phyloP scores from a whole-genome alignment of 2,888 invertebrate species.

The Rhamphomyia laevipes region DNA sequence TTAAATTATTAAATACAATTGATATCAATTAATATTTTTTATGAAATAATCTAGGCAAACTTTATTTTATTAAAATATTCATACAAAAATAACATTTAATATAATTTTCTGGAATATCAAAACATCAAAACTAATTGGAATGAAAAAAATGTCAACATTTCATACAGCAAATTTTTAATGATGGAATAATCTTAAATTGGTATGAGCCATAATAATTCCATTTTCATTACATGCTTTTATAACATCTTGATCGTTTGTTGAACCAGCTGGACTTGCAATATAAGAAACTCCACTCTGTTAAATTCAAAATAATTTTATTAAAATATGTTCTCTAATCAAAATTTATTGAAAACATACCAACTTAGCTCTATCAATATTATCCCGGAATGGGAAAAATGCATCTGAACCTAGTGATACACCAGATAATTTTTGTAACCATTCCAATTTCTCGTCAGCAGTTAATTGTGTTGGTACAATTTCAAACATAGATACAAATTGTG shows the following conservation, averaged over 20 bases:
- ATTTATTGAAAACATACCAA: constrained; percentile 46
- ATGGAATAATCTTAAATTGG: constrained; percentile 85
- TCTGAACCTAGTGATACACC: constrained; percentile 86
- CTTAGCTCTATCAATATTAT: constrained; percentile 86
- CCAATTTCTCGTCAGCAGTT: constrained; percentile 50
- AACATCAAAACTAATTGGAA: too few relatives aligned
- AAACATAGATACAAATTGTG: constrained; percentile 56
- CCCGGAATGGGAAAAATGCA: constrained; percentile 97
- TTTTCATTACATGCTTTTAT: constrained; percentile 88
- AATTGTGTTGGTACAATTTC: constrained; percentile 55
- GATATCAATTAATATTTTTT: too few relatives aligned
- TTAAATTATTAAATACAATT: too few relatives aligned
- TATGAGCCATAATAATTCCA: constrained; percentile 75
- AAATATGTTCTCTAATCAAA: neutral
- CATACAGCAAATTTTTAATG: constrained; percentile 53
- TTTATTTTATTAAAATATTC: too few relatives aligned
- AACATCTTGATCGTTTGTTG: constrained; percentile 83
- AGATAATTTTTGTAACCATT: constrained; percentile 58
- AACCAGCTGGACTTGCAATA: constrained; percentile 89
- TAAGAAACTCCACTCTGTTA: constrained; percentile 83
- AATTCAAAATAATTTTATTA: neutral
- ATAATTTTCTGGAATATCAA: too few relatives aligned
- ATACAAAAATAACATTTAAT: too few relatives aligned
- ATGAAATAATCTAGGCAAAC: too few relatives aligned
- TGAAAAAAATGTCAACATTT: too few relatives aligned